Evolutionary conservation across 2,888 invertebrate species (phyloP).

Genomic region (Hydrotaea diabolus): DNA sequence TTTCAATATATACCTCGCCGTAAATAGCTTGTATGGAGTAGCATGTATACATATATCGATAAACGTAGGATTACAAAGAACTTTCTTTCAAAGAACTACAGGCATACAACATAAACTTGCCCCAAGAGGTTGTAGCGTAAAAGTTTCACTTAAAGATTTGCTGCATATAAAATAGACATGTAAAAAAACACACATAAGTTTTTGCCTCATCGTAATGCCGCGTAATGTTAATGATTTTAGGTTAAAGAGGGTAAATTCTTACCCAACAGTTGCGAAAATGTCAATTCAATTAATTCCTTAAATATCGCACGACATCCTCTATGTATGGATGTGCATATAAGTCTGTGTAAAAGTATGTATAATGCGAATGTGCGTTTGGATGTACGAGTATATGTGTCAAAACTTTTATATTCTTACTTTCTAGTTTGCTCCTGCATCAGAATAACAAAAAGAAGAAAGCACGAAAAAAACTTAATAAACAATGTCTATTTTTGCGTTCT

Average conservation of each 20-base stretch:
- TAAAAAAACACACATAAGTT: conserved; percentile 1
- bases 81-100: too few species aligned
- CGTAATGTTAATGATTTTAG: conserved; percentile 27
- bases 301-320: conserved; percentile 32
- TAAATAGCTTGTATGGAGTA: too few species aligned
- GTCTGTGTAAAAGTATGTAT: too few species aligned
- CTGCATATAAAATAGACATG: not conserved
- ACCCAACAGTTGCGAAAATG: conserved; percentile 46
- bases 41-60: too few species aligned
- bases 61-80: too few species aligned
- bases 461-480: conserved; percentile 14
- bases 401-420: conserved; percentile 26
- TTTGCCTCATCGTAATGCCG: not conserved
- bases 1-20: too few species aligned
- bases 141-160: not conserved
- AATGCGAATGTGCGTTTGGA: not conserved
- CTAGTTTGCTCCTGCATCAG: not conserved
- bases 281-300: conserved; percentile 57
- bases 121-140: not conserved
- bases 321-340: not conserved
- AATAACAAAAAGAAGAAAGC: not conserved
- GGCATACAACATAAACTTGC: too few species aligned
- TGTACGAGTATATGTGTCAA: not conserved
- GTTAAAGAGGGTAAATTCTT: conserved; percentile 1
- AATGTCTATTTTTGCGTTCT: not conserved